Evolutionary conservation across 37 sponge, comb jelly and placozoan species (phyloP).

Genomic region (Theonella swinhoei): DNA sequence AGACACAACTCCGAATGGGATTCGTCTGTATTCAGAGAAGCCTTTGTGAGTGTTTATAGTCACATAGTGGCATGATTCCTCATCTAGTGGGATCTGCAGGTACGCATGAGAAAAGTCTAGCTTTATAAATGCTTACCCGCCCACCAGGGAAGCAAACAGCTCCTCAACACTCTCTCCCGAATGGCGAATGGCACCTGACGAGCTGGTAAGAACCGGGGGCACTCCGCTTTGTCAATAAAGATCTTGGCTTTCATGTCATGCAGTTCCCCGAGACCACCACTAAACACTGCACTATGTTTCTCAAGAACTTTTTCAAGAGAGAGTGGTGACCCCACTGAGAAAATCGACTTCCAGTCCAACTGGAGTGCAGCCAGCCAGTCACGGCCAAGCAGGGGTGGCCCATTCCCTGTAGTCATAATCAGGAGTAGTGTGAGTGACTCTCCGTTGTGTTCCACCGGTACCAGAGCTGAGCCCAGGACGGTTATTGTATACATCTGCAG

Average conservation of each 20-base stretch:
- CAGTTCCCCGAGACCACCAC: neutral
- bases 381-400: conserved; percentile 42
- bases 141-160: conserved; percentile 18
- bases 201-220: conserved; percentile 12
- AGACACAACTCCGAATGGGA: conserved; percentile 44
- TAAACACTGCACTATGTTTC: neutral
- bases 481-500: conserved; percentile 41
- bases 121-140: conserved; percentile 49
- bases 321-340: neutral
- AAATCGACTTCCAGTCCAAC: conserved; percentile 31
- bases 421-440: neutral
- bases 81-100: conserved; percentile 30
- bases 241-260: neutral
- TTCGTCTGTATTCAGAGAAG: conserved; percentile 41
- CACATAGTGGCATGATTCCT: conserved; percentile 21
- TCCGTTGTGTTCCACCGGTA: conserved; percentile 14
- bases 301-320: neutral
- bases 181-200: conserved; percentile 32
- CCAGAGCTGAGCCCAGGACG: conserved; percentile 20
- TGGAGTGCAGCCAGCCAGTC: conserved; percentile 38
- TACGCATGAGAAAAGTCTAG: conserved; percentile 65
- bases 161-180: conserved; percentile 44
- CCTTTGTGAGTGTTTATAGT: conserved; percentile 71
- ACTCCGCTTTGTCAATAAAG: neutral
- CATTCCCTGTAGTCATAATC: conserved; percentile 37